Evolutionary conservation across 2,797 vertebrate species (phyloP), one percentile per base, ranked within the genome.

Genomic region (Chelon auratus): DNA sequence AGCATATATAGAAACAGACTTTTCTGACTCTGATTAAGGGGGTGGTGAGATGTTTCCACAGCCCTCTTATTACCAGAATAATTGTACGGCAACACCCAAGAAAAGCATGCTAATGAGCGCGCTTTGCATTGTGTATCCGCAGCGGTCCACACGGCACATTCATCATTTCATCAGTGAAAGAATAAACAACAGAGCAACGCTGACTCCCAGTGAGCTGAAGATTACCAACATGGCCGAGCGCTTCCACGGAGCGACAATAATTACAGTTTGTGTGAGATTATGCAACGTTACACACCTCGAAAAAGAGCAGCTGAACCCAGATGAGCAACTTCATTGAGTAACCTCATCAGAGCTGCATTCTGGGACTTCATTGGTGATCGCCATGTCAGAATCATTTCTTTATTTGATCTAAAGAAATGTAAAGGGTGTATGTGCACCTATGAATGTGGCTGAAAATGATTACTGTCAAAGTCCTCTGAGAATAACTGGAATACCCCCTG

Each of bases 151-250:
- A 22, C 18, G 55, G 48, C 54, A 68, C 78, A 73, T 78, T 80
- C 68, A 78, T 81, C 77, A 77, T 72, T 80, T 86, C 79, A 79
- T 80, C 70, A 73, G 47, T 61, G 43, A 73, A 61, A 60, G 61
- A 72, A 64, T 66, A 72, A 80, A 84, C 69, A 82, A 59, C 20
- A 15, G 55, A 78, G 74, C 55, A 6, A 42, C 0, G 40, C 48
- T 42, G 68, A 77, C 68, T 62, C 65, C 56, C 42, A 58, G 42
- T 8, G 15, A 15, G 17, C 1, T 13, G 17, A 45, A 45, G 43
- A 45, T 45, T 45, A 45, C 43, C 43, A 45, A 9, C 17, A 17
- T 45, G 43, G 4, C 15, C 15, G 15, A 17, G 12, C 81, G 12
- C 81, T 66, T 82, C 60, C 51, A 83, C 63, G 70, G 50, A 53